A percentile compares a stretch with the other conserved stretches of the same genome.
These are phyloP conservation scores for Rhinogobius similis DNA, from an alignment of 2,113 vertebrate species.

Conservation along the genomic window DNA sequence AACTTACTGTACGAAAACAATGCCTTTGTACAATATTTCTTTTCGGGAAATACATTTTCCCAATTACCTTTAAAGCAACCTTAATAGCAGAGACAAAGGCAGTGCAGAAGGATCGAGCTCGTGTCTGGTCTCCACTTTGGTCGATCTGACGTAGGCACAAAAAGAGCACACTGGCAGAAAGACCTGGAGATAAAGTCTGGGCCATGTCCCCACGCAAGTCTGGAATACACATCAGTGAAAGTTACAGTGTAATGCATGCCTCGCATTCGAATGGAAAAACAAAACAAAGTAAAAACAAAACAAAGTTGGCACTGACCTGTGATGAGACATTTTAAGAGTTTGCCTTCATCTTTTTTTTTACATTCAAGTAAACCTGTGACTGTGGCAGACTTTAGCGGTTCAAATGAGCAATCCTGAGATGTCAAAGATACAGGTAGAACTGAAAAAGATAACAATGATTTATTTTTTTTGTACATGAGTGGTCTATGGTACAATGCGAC, in stretches of 20 bases:
- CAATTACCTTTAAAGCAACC: slow-evolving; percentile 78
- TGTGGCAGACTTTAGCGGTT: slow-evolving; percentile 6
- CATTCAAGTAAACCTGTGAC: slow-evolving; percentile 76
- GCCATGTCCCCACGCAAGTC: slow-evolving; percentile 71
- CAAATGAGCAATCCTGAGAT: slow-evolving; percentile 28
- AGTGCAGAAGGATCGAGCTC: slow-evolving; percentile 61
- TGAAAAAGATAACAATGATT: slow-evolving; percentile 9
- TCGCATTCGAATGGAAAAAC: neutral
- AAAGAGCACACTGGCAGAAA: slow-evolving; percentile 77
- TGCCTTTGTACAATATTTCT: neutral
- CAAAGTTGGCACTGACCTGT: slow-evolving; percentile 66
- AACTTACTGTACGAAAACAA: neutral
- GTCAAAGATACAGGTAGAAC: slow-evolving; percentile 18
- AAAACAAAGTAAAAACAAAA: too few relatives aligned
- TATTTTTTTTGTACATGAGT: neutral
- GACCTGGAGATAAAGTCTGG: slow-evolving; percentile 65
- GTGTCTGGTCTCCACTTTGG: slow-evolving; percentile 52
- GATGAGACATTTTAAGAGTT: slow-evolving; percentile 81
- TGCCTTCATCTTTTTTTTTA: slow-evolving; percentile 75
- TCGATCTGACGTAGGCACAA: slow-evolving; percentile 78
- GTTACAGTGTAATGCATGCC: neutral
- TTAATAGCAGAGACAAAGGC: slow-evolving; percentile 70
- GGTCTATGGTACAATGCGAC: neutral
- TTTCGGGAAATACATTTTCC: neutral
- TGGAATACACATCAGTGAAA: slow-evolving; percentile 40